phyloP scores from a whole-genome alignment of 2,113 vertebrate genomes.

The Phasianus colchicus region DNA sequence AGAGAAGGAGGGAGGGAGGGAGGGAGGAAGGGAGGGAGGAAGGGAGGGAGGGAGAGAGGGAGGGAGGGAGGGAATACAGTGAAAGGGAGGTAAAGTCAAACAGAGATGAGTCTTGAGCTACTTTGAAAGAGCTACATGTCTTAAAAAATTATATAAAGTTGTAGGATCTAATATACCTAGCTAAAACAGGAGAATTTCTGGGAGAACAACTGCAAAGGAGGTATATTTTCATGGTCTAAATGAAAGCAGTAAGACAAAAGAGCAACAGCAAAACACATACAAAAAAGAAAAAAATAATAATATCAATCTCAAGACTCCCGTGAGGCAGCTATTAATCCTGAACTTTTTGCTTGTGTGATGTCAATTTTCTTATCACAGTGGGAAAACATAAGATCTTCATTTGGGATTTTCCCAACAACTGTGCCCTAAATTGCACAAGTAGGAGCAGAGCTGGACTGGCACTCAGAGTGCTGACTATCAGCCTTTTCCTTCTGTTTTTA shows the following conservation, averaged over 20 bases:
- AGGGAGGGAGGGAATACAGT: neutral
- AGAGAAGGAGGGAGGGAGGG: no score
- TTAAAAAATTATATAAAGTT: neutral
- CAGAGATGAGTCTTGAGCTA: neutral
- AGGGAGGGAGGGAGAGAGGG: no score
- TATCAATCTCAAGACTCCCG: neutral
- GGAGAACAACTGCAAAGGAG: neutral
- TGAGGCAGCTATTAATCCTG: neutral
- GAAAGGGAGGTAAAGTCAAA: neutral
- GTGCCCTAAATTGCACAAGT: neutral
- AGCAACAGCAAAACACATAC: neutral
- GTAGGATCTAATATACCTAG: neutral
- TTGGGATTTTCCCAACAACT: neutral
- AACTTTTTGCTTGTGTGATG: neutral
- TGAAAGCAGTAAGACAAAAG: neutral
- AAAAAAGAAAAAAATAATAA: neutral
- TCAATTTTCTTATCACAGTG: neutral
- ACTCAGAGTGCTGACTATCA: neutral
- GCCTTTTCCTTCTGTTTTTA: neutral
- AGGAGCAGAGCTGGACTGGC: neutral
- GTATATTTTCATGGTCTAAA: neutral
- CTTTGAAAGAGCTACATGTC: neutral
- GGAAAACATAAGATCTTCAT: neutral
- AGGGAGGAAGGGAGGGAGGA: no score
- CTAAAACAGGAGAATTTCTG: rapidly evolving